Evolutionary conservation across 2,888 invertebrate species (phyloP).

Genomic region (Drosophila mercatorum): DNA sequence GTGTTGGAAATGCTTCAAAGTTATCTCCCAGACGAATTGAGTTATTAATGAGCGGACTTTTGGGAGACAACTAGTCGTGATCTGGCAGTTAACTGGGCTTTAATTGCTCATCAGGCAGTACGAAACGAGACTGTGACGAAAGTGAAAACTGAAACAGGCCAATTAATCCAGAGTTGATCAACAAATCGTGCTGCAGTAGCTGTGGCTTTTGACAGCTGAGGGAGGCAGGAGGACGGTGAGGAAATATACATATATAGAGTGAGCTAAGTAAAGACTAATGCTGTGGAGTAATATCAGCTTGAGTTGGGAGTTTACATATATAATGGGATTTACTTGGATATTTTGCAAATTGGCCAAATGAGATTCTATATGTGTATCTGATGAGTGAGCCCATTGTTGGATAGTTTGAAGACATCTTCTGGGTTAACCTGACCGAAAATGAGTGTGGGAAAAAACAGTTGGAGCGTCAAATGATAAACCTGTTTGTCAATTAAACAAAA

Average conservation of each 20-base stretch:
- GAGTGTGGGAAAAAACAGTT: constrained; percentile 75
- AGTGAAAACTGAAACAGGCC: constrained; percentile 14
- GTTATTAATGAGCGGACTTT: constrained; percentile 46
- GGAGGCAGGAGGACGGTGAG: not conserved
- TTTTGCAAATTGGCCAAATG: not conserved
- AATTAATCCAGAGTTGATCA: constrained; percentile 21
- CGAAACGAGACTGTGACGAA: constrained; percentile 42
- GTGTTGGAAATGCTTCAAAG: constrained; percentile 46
- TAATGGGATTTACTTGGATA: too few species aligned
- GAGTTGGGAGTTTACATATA: too few species aligned
- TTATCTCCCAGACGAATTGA: constrained; percentile 37
- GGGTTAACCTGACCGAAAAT: constrained; percentile 57
- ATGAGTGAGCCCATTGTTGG: constrained; percentile 17
- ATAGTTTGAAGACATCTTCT: constrained; percentile 10
- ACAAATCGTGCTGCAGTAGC: constrained; percentile 22
- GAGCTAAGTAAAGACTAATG: too few species aligned
- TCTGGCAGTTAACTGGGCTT: constrained; percentile 52
- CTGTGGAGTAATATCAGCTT: too few species aligned
- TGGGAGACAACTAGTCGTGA: constrained; percentile 62
- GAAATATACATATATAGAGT: not conserved
- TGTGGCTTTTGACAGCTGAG: not conserved
- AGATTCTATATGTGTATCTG: not conserved
- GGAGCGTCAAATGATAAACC: constrained; percentile 79
- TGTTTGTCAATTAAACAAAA: constrained; percentile 79
- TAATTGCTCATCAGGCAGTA: constrained; percentile 37